Base-by-base conservation (phyloP, 2,888 invertebrate genomes). In the Amorpha juglandis region DNA sequence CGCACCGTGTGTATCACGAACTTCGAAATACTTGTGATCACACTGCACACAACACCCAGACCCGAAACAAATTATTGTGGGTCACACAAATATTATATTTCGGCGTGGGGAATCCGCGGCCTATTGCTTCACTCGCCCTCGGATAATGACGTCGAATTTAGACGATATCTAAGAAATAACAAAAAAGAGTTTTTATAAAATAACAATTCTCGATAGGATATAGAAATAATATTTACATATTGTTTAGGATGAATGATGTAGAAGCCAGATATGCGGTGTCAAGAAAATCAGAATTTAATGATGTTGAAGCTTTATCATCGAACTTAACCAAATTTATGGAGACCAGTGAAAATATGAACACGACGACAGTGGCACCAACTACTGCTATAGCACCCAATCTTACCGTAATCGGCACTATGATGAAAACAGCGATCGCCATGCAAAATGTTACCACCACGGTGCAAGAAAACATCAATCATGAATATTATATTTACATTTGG, bases 401-500 rank as follows among this genome's bases (percentile, higher is more conserved):
- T 21, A 87, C 88, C 0, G 78, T 89, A 0, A 85, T 90, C 1
- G 86, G 80, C 33, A 21, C 21, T 51, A 19, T 21, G 51, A 19
- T 21, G 19, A 51, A 19, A 51, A 89, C 89, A 0, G 83, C 79
- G 0, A 68, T 84, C 0, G 73, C 84, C 0, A 78, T 89, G 63
- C 82, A 87, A 62, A 81, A 86, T 63, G 77, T 89, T 1, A 80
- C 77, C 1, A 72, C 71, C 4, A n/a, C 74, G 2, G 78, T 77
- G 8, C 69, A 76, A 42, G 48, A 77, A 72, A 70, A 69, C 51
- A 51, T 89, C 65, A 85, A 89, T 64, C 82, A 91, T 70, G 69
- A 76, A 0, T 89, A 71, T 67, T 93, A 89, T 71, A 95, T 95
- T 74, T 93, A 93, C 70, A 87, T 96, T 67, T 96, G 96, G 88